Conservation (phyloP, 2,888 invertebrate species). For the Coenonympha glycerion region DNA sequence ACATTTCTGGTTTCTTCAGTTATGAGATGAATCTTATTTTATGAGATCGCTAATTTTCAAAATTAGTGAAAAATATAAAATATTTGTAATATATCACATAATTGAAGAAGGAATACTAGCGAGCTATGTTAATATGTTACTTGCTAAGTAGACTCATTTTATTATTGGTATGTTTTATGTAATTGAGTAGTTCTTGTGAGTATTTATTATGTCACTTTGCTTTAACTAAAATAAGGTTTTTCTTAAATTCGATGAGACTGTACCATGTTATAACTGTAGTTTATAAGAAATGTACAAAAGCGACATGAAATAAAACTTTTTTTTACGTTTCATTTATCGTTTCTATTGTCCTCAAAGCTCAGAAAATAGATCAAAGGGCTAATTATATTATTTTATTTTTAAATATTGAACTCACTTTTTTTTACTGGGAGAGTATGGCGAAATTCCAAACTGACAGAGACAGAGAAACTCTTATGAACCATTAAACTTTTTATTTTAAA, state of each 20-base stretch:
- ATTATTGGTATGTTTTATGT: not conserved
- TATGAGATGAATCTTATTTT: not conserved
- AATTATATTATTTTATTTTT: no score
- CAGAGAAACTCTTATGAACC: no score
- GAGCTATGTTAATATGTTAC: not conserved
- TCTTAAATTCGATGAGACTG: slow-evolving; percentile 34
- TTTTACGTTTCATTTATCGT: slow-evolving; percentile 21
- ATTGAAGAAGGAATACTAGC: not conserved
- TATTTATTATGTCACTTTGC: slow-evolving; percentile 23
- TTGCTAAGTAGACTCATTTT: slow-evolving; percentile 14
- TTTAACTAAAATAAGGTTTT: slow-evolving; percentile 17
- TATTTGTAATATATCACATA: not conserved
- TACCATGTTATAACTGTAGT: slow-evolving; percentile 29
- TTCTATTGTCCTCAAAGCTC: not conserved
- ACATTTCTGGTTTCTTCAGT: no score
- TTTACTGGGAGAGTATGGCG: no score
- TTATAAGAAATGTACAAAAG: slow-evolving; percentile 59
- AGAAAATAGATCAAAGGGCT: no score
- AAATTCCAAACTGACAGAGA: no score
- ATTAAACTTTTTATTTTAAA: no score
- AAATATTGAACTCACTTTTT: no score
- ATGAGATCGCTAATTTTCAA: not conserved
- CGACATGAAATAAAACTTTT: slow-evolving; percentile 45
- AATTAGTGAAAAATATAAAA: not conserved
- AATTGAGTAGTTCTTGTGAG: slow-evolving; percentile 22